These are phyloP conservation scores for Phyllotis vaccarum DNA, from an alignment of 2,797 vertebrate genomes.

Conservation along the genomic window DNA sequence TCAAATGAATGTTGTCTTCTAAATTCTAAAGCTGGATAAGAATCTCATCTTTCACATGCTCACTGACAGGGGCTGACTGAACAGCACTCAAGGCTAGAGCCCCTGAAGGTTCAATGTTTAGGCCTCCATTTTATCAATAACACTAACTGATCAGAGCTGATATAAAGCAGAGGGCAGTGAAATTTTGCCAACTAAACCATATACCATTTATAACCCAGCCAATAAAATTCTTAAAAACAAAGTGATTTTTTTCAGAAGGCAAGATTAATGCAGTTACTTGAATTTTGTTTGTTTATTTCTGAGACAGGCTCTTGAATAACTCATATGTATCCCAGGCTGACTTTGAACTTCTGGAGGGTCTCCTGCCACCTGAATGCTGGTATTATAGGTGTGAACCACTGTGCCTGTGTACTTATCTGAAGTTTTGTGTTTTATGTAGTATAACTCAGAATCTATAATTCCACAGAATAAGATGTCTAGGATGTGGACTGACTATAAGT, in stretches of 20 bases:
- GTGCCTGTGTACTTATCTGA: neutral
- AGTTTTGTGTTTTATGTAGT: neutral
- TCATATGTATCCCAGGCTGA: neutral
- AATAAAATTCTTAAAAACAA: neutral
- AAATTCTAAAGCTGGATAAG: neutral
- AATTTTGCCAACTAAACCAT: slow-evolving; percentile 68
- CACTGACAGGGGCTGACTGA: neutral
- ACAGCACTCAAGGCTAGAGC: neutral
- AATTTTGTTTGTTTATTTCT: neutral
- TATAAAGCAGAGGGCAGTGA: slow-evolving; percentile 53
- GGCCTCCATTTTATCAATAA: slow-evolving; percentile 62
- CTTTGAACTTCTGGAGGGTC: neutral
- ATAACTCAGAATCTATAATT: neutral
- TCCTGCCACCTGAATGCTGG: neutral
- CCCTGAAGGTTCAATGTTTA: neutral
- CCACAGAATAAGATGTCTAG: neutral
- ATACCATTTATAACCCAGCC: neutral
- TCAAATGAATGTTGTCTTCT: neutral
- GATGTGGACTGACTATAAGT: neutral
- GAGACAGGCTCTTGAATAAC: neutral
- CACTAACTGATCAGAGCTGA: slow-evolving; percentile 62
- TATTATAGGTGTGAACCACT: neutral
- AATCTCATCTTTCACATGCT: neutral
- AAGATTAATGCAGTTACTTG: slow-evolving; percentile 4
- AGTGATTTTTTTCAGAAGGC: neutral